Evolutionary conservation across 2,113 vertebrate species (phyloP).

Genomic region (Trogon melanurus): DNA sequence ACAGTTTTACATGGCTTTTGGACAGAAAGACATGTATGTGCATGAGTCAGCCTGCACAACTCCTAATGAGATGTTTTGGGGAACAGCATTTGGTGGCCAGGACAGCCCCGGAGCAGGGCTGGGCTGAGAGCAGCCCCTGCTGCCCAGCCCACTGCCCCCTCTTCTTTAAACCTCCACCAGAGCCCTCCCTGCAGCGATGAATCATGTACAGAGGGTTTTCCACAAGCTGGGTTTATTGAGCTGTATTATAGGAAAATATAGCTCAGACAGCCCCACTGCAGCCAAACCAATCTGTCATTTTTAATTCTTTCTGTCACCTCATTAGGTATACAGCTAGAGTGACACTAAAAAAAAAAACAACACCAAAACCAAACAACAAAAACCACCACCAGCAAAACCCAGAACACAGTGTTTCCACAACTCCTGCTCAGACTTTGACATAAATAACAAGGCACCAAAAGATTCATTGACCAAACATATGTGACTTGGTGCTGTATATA

Average conservation of each 20-base stretch:
- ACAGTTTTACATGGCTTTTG: not conserved
- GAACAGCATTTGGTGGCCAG: accelerated
- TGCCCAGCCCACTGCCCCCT: not conserved
- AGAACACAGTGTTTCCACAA: conserved; percentile 21
- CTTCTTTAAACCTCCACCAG: conserved; percentile 1
- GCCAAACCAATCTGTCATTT: conserved; percentile 77
- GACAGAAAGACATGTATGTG: not conserved
- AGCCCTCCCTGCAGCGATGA: conserved; percentile 31
- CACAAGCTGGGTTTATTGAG: conserved; percentile 69
- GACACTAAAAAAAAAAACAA: conserved; percentile 41
- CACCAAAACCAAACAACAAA: not conserved
- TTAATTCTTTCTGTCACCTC: conserved; percentile 80
- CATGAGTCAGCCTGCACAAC: not conserved
- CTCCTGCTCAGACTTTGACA: conserved; percentile 29
- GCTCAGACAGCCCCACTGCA: conserved; percentile 64
- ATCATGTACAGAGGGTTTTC: conserved; percentile 59
- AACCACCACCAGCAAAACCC: not conserved
- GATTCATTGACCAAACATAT: conserved; percentile 75
- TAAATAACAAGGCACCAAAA: conserved; percentile 68
- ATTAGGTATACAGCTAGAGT: conserved; percentile 64
- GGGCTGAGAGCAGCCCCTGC: not conserved
- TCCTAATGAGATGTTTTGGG: not conserved
- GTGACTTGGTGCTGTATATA: conserved; percentile 62
- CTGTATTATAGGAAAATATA: conserved; percentile 61
- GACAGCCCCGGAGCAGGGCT: not conserved